These are phyloP conservation scores for Griposia aprilina DNA, from an alignment of 2,888 invertebrate genomes.

Conservation along the genomic window DNA sequence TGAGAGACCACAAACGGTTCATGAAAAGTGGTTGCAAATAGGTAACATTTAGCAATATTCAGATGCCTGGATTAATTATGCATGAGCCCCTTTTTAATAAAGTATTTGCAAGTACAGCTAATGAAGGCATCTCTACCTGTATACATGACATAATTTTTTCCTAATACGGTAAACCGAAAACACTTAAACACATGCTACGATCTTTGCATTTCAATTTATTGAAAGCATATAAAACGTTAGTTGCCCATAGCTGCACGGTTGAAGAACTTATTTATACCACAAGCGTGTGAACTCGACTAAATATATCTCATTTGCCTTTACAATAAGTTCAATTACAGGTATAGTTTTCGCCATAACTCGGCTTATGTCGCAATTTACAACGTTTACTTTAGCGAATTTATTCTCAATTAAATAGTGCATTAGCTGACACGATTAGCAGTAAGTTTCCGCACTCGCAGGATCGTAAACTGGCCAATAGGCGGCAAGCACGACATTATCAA, in stretches of 20 bases:
- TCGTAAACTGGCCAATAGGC: conserved; percentile 29
- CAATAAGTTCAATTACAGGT: conserved; percentile 51
- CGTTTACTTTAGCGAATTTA: conserved; percentile 49
- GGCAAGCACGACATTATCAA: conserved; percentile 10
- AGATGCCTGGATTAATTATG: background rate
- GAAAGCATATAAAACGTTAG: background rate
- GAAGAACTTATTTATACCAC: background rate
- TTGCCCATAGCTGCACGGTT: background rate
- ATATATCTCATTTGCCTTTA: conserved; percentile 36
- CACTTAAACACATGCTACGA: background rate
- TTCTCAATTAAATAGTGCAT: conserved; percentile 58
- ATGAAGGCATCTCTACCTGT: too few relatives aligned
- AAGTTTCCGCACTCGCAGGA: conserved; percentile 39
- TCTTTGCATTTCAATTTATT: conserved; percentile 9
- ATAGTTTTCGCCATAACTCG: conserved; percentile 38
- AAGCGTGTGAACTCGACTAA: conserved; percentile 43
- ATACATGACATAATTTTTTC: background rate
- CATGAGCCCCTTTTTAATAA: background rate
- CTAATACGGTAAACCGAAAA: background rate
- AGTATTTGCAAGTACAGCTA: background rate
- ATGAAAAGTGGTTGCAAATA: background rate
- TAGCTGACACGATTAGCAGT: conserved; percentile 40
- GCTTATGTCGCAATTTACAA: conserved; percentile 2
- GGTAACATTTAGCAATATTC: background rate
- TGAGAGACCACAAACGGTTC: background rate